Percentiles rank a stretch among this genome's conserved stretches.
phyloP scores from a whole-genome alignment of 2,888 invertebrate species.

The Thecophora atra region DNA sequence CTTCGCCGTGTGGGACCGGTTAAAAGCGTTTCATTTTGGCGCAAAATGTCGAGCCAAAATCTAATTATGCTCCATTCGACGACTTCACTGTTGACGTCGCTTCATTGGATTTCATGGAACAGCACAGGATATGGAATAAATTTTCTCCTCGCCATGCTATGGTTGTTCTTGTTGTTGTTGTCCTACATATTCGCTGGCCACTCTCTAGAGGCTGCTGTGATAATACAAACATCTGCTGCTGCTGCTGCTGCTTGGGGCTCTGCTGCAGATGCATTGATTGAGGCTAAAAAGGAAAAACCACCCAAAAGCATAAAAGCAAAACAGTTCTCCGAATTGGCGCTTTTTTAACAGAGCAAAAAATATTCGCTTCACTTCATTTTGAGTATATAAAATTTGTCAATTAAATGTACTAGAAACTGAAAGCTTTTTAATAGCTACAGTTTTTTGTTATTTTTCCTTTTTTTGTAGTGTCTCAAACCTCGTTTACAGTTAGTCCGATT shows the following conservation, averaged over 20 bases:
- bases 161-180: background rate
- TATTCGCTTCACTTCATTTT: conserved; percentile 10
- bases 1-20: background rate
- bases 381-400: conserved; percentile 33
- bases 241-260: background rate
- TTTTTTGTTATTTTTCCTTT: background rate
- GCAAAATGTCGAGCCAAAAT: conserved; percentile 33
- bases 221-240: background rate
- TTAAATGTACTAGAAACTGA: conserved; percentile 27
- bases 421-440: conserved; percentile 23
- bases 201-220: background rate
- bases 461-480: background rate
- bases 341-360: conserved; percentile 15
- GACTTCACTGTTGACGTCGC: conserved; percentile 17
- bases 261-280: conserved; percentile 9
- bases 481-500: conserved; percentile 24
- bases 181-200: conserved; percentile 10
- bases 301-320: background rate
- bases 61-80: conserved; percentile 35
- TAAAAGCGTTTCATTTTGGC: conserved; percentile 35
- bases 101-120: conserved; percentile 30
- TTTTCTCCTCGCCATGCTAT: background rate
- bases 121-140: background rate
- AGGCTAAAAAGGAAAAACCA: background rate
- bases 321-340: background rate